These are phyloP conservation scores for Xylocopa sonorina DNA, from an alignment of 1,140 invertebrate species.

Conservation along the genomic window DNA sequence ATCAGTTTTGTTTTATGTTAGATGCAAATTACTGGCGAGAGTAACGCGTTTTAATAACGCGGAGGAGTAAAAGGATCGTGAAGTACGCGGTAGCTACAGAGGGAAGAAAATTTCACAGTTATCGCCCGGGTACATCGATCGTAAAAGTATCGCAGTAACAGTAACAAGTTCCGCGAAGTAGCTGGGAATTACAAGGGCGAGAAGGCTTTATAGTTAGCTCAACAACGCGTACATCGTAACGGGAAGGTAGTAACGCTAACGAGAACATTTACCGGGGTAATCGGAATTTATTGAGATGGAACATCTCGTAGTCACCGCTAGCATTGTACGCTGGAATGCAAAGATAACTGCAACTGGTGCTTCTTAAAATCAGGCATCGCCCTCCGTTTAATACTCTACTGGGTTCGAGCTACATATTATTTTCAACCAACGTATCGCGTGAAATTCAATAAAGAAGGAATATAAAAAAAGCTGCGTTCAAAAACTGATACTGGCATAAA, in stretches of 20 bases:
- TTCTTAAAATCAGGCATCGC: not conserved
- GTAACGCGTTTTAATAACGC: too few species aligned
- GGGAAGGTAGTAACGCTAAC: conserved; percentile 16
- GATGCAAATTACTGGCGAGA: too few species aligned
- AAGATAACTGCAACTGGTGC: not conserved
- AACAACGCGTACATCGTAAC: conserved; percentile 37
- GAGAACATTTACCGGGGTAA: conserved; percentile 21
- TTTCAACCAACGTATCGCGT: too few species aligned
- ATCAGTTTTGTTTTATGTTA: too few species aligned
- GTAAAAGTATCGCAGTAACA: conserved; percentile 40
- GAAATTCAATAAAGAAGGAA: too few species aligned
- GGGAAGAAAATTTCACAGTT: conserved; percentile 12
- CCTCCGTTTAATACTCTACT: too few species aligned
- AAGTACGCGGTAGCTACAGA: not conserved
- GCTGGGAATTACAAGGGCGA: conserved; percentile 44
- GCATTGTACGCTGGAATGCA: not conserved
- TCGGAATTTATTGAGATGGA: conserved; percentile 13
- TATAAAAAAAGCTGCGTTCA: not conserved
- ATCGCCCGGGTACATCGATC: conserved; percentile 23
- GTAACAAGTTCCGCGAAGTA: conserved; percentile 45
- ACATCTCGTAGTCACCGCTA: not conserved
- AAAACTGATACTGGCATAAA: not conserved
- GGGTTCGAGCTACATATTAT: too few species aligned
- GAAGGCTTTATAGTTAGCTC: conserved; percentile 27
- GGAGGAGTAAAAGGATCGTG: not conserved